Evolutionary conservation across 1,140 invertebrate genomes (phyloP), one percentile per base, ranked within the genome.

Genomic region (Hyphantria cunea): DNA sequence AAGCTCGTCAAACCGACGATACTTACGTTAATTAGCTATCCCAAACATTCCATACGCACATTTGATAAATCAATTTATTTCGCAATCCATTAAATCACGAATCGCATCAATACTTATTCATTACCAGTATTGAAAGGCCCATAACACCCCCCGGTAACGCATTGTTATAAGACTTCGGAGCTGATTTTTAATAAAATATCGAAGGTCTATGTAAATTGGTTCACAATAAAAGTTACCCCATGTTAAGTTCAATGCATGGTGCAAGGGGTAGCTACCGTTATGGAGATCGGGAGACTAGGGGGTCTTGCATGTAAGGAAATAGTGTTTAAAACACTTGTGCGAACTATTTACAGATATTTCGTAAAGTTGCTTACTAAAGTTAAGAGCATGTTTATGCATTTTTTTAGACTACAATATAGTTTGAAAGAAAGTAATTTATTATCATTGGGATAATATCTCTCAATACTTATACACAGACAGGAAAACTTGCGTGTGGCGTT

Each of bases 31-130:
- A 59, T 65, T 53, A 59, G 37, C 17, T 13, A 65, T 47, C 31
- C 41, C 31, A 60, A 66, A 61, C 51, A 58, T 33, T 47, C 17
- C 42, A 17, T 32, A 49, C 44, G 25, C 45, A 58, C 67, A 84
- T 80, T 86, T 78, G 73, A 75, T 76, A 83, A 89, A 89, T 89
- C 84, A 86, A 86, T 89, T 84, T 83, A 83, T 72, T 84, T 84
- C 77, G 74, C 82, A 80, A 86, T 78, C 80, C 84, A 86, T 89
- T 86, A 82, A 81, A 82, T 85, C 78, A 77, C 76, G 68, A 78
- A 82, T 81, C 79, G 78, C 56, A 76, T 78, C 78, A 75, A 84
- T 87, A 82, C 75, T 83, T 82, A 76, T 75, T 50, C 64, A 37
- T 67, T 59, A 13, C 82, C 82, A 84, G 39, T 25, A 3, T 54